phyloP scores from a whole-genome alignment of 2,113 vertebrate genomes.

The Holacanthus passer region DNA sequence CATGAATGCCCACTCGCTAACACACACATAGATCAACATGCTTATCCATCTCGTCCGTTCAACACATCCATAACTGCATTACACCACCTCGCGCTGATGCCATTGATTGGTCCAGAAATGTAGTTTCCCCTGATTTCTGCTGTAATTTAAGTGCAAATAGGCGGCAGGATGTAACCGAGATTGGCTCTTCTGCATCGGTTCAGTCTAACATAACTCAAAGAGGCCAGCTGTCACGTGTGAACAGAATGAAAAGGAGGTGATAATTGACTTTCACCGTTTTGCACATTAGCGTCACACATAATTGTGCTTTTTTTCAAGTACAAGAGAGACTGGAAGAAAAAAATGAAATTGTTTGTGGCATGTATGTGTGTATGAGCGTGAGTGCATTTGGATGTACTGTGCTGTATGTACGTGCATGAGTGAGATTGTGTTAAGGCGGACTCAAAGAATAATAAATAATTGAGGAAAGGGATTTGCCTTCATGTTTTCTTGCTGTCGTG shows the following conservation, averaged over 20 bases:
- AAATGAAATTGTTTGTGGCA: slow-evolving; percentile 9
- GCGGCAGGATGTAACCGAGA: neutral
- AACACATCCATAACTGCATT: slow-evolving; percentile 17
- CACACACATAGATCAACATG: slow-evolving; percentile 2
- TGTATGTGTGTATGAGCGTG: neutral
- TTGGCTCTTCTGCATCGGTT: neutral
- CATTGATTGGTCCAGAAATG: slow-evolving; percentile 12
- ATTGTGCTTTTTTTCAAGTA: slow-evolving; percentile 37
- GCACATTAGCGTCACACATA: slow-evolving; percentile 58
- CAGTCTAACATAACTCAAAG: slow-evolving; percentile 25
- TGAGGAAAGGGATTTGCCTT: slow-evolving; percentile 49
- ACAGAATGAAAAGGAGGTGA: slow-evolving; percentile 67
- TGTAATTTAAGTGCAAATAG: slow-evolving; percentile 8
- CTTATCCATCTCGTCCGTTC: slow-evolving; percentile 6
- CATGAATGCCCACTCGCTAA: slow-evolving; percentile 5
- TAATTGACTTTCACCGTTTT: slow-evolving; percentile 69
- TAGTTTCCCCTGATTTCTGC: neutral
- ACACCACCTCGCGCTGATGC: neutral
- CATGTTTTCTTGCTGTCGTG: slow-evolving; percentile 64
- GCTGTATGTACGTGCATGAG: neutral
- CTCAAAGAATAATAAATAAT: slow-evolving; percentile 49
- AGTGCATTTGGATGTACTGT: neutral
- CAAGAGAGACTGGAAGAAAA: slow-evolving; percentile 5
- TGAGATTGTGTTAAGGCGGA: slow-evolving; percentile 13
- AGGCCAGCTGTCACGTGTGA: slow-evolving; percentile 44